Percentiles rank a stretch among this genome's conserved stretches.
These are phyloP conservation scores for Procambarus clarkii DNA, from an alignment of 1,140 invertebrate genomes.

Conservation along the genomic window DNA sequence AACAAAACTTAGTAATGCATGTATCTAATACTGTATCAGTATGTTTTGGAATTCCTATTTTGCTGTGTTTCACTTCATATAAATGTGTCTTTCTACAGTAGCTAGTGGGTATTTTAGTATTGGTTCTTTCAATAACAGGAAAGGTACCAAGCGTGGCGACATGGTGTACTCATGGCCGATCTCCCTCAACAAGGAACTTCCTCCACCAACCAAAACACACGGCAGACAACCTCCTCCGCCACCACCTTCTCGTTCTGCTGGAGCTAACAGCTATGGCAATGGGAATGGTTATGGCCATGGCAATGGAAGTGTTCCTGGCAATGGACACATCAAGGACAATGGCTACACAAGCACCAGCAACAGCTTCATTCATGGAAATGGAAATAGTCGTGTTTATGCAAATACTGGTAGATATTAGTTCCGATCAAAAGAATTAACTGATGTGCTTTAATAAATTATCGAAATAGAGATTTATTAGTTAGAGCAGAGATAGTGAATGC, in stretches of 20 bases:
- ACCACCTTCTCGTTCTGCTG: conserved; percentile 23
- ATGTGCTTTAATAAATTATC: neutral
- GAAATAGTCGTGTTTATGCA: conserved; percentile 16
- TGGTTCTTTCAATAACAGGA: conserved; percentile 31
- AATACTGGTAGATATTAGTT: conserved; percentile 19
- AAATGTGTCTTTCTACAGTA: too few species aligned
- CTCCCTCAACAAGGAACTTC: conserved; percentile 66
- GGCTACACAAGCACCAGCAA: conserved; percentile 34
- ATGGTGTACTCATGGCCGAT: conserved; percentile 67
- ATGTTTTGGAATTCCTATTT: too few species aligned
- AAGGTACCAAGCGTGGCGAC: conserved; percentile 58
- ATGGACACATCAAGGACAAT: conserved; percentile 42
- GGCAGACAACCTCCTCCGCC: conserved; percentile 38
- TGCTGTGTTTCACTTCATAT: too few species aligned
- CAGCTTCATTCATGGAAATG: conserved; percentile 23
- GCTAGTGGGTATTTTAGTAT: neutral
- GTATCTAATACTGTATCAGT: too few species aligned
- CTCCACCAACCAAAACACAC: conserved; percentile 47
- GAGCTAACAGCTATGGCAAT: conserved; percentile 45
- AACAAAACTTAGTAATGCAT: too few species aligned
- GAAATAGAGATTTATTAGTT: neutral
- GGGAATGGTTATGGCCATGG: neutral
- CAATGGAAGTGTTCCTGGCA: conserved; percentile 23
- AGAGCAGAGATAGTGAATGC: neutral
- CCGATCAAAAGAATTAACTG: too few species aligned